These are phyloP conservation scores for Oreocharis arfaki DNA, from an alignment of 2,113 vertebrate species.

Conservation along the genomic window DNA sequence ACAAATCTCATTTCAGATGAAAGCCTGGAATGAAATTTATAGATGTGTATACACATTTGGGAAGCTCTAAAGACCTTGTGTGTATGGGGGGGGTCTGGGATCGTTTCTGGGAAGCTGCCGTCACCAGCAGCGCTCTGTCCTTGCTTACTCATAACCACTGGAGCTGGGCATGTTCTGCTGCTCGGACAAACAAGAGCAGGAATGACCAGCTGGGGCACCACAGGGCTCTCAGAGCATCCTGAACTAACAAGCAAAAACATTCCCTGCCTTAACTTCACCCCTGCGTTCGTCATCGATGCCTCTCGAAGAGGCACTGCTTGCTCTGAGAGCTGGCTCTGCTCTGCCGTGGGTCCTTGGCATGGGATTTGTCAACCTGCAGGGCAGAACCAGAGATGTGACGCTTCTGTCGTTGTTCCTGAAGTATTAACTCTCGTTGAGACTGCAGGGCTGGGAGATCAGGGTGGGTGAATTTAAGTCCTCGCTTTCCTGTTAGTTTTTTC, in stretches of 20 bases:
- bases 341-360: background rate
- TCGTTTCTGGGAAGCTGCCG: slow-evolving; percentile 19
- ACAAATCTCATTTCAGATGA: background rate
- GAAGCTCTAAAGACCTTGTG: background rate
- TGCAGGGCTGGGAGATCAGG: background rate
- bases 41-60: background rate
- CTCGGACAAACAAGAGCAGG: slow-evolving; percentile 1
- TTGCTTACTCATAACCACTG: slow-evolving; percentile 4
- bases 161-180: background rate
- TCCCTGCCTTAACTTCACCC: background rate
- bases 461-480: background rate
- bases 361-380: background rate
- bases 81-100: background rate
- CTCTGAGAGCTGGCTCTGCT: background rate
- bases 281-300: background rate
- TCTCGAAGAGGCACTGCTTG: background rate
- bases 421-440: background rate
- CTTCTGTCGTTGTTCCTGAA: background rate
- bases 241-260: background rate
- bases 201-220: background rate
- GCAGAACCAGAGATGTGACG: background rate
- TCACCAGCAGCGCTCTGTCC: background rate
- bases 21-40: background rate
- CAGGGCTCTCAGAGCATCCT: background rate
- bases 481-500: background rate